Evolutionary conservation across 2,888 invertebrate genomes (phyloP).

Genomic region (Mactromeris polynyma): DNA sequence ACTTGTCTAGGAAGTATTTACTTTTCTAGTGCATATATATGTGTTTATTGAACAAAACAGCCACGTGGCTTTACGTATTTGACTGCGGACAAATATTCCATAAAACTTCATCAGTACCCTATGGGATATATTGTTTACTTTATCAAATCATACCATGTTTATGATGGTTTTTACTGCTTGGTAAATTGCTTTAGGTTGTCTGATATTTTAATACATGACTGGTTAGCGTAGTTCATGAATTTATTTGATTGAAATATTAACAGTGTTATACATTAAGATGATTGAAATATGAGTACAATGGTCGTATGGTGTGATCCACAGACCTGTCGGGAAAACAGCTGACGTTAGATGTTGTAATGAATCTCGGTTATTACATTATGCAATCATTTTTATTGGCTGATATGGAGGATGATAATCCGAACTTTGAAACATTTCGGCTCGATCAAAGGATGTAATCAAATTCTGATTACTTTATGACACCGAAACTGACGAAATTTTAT

Average conservation of each 20-base stretch:
- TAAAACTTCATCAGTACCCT: background rate
- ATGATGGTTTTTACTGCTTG: background rate
- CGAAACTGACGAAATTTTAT: too few relatives aligned
- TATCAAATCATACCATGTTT: background rate
- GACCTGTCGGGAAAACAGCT: conserved; percentile 2
- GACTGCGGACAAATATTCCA: background rate
- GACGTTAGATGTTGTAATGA: background rate
- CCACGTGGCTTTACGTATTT: too few relatives aligned
- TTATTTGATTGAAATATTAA: background rate
- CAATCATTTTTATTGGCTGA: background rate
- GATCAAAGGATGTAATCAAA: too few relatives aligned
- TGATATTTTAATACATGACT: background rate
- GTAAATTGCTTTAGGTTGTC: background rate
- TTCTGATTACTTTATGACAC: too few relatives aligned
- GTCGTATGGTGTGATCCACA: background rate
- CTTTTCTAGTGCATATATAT: too few relatives aligned
- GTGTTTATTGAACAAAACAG: too few relatives aligned
- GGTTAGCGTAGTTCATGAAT: background rate
- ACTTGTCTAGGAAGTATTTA: too few relatives aligned
- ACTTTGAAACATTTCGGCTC: too few relatives aligned
- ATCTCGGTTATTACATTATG: background rate
- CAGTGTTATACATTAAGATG: background rate
- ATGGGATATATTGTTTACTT: background rate
- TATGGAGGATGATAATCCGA: background rate
- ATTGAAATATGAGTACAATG: background rate